Conservation (phyloP, 2,113 vertebrate genomes). For the Kryptolebias marmoratus region DNA sequence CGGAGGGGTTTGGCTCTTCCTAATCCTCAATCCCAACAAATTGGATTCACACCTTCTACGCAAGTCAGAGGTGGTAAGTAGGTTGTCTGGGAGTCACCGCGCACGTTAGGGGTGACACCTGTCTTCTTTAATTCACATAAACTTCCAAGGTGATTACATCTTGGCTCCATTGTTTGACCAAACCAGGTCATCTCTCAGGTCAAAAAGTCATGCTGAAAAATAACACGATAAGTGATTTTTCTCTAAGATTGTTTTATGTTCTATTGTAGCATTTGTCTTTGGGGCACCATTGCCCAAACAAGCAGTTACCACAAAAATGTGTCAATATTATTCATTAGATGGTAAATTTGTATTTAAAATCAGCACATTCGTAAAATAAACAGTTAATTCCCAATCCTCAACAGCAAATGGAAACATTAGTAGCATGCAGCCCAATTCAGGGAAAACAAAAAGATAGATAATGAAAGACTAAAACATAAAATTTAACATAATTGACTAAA, state of each 20-base stretch:
- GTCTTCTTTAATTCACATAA: slow-evolving; percentile 54
- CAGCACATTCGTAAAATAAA: no score
- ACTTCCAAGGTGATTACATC: slow-evolving; percentile 45
- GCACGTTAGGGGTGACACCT: slow-evolving; percentile 57
- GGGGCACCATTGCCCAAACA: neutral
- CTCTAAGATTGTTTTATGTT: neutral
- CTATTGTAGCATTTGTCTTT: neutral
- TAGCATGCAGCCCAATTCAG: no score
- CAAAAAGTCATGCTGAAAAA: neutral
- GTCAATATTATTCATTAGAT: no score
- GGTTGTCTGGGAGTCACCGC: slow-evolving; percentile 37
- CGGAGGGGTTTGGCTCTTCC: slow-evolving; percentile 48
- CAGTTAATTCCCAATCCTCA: no score
- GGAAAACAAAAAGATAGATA: no score
- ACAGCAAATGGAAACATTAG: no score
- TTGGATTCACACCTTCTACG: slow-evolving; percentile 78
- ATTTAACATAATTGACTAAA: no score
- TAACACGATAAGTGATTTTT: neutral
- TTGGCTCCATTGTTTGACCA: neutral
- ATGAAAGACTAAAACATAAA: no score
- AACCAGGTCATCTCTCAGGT: slow-evolving; percentile 14
- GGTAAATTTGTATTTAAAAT: no score
- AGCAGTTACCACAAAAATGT: no score
- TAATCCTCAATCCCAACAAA: slow-evolving; percentile 77
- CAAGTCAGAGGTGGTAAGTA: slow-evolving; percentile 55